A percentile compares a stretch with the other conserved stretches of the same genome.
Evolutionary conservation across 2,797 vertebrate species (phyloP).

Genomic region (Podargus strigoides): DNA sequence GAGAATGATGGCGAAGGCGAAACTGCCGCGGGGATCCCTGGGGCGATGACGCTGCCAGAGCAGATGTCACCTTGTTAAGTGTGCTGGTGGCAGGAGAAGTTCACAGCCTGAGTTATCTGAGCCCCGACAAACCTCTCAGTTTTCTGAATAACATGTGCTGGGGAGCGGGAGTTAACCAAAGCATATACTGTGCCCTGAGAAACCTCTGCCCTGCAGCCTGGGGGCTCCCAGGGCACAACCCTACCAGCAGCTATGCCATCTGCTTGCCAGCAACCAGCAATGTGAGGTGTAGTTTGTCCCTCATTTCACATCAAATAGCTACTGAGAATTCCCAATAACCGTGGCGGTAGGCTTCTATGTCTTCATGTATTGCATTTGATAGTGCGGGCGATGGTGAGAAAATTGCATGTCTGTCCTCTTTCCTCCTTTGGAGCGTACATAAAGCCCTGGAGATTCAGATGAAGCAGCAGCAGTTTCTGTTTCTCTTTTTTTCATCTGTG

Average conservation of each 20-base stretch:
- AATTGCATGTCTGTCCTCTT: background rate
- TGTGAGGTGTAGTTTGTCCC: background rate
- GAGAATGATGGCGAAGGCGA: background rate
- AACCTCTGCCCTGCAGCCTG: accelerated
- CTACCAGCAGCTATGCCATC: background rate
- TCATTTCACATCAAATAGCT: background rate
- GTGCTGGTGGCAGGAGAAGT: background rate
- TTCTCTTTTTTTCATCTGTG: background rate
- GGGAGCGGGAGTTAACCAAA: background rate
- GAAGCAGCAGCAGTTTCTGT: background rate
- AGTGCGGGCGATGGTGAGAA: accelerated
- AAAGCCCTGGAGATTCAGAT: background rate
- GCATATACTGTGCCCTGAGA: background rate
- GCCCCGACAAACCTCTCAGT: background rate
- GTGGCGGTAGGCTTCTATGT: accelerated
- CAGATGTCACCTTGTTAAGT: background rate
- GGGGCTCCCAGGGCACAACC: background rate
- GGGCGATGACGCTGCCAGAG: background rate
- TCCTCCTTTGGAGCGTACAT: background rate
- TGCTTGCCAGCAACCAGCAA: background rate
- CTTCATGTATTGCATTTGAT: background rate
- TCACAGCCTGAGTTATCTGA: background rate
- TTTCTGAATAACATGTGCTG: background rate
- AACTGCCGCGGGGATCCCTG: accelerated
- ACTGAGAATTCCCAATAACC: background rate